These are phyloP conservation scores for Holcopasites calliopsidis DNA, from an alignment of 1,140 invertebrate genomes.

Conservation along the genomic window DNA sequence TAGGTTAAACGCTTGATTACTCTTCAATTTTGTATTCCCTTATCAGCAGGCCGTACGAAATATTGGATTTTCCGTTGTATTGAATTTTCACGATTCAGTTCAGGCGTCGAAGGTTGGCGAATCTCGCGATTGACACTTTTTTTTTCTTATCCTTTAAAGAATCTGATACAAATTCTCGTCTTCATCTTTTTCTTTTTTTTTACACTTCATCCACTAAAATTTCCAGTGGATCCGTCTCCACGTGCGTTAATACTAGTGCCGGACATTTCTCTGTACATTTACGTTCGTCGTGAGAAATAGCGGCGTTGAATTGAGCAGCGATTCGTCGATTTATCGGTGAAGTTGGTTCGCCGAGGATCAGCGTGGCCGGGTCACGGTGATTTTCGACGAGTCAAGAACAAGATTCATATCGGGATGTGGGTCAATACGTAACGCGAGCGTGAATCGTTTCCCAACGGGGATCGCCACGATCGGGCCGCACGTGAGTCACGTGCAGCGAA, in stretches of 20 bases:
- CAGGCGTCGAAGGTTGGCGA: neutral
- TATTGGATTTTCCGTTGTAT: slow-evolving; percentile 23
- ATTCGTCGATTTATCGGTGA: slow-evolving; percentile 45
- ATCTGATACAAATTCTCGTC: neutral
- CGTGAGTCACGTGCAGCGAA: slow-evolving; percentile 54
- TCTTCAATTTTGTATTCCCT: slow-evolving; percentile 14
- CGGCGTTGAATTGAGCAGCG: no score
- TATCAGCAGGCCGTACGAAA: slow-evolving; percentile 7
- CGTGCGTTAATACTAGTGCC: no score
- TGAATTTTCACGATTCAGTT: slow-evolving; percentile 23
- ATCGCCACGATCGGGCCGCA: slow-evolving; percentile 2
- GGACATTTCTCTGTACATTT: no score
- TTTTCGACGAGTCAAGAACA: slow-evolving; percentile 39
- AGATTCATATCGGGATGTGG: slow-evolving; percentile 64
- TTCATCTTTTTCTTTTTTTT: no score
- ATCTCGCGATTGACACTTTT: no score
- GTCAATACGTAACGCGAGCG: slow-evolving; percentile 64
- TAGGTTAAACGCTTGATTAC: slow-evolving; percentile 35
- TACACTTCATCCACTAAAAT: no score
- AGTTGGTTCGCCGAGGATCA: slow-evolving; percentile 40
- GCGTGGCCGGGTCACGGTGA: slow-evolving; percentile 43
- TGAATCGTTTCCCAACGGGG: slow-evolving; percentile 58
- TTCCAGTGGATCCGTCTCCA: no score
- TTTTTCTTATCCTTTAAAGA: neutral
- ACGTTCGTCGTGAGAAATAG: no score